Base-by-base conservation (phyloP, 2,888 invertebrate genomes). In the Keiferia lycopersicella region DNA sequence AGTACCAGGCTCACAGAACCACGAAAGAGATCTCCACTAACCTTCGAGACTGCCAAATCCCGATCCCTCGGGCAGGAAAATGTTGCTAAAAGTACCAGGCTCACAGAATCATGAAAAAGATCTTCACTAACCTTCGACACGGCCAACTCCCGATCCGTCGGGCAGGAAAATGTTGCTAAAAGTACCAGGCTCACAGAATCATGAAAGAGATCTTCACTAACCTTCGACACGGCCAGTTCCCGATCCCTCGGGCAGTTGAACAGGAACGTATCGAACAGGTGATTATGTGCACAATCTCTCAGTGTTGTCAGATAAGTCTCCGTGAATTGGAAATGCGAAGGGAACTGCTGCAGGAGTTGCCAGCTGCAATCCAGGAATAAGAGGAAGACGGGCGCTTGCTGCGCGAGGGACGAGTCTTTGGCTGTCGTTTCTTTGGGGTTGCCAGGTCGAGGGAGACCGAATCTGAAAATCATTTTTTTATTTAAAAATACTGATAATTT, bases 351-450 rank as follows among this genome's bases (percentile, higher is more conserved):
- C 72, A 95, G 87, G 62, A 99, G 91, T 90, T 99, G 99, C 97
- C 98, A 98, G 63, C 96, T 95, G 84, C 98, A 97, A 87, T 99
- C 99, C 73, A 99, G 93, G 88, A 97, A 98, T 60, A 99, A 90
- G 58, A 98, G 93, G 83, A 98, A 96, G 61, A 98, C 92, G 0
- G 98, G 98, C 60, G 97, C 95, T 0, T 73, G 18, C 51, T 84
- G 84, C 86, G 96, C 93, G 0, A 76, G 45, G 0, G 76, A 51
- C 2, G 77, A 48, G 1, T 81, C 81, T 34, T 78, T 79, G 0
- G 76, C 63, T 0, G 76, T 66, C n/a, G 74, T 48, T 16, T 87
- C 95, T 64, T 94, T 93, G 2, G 91, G 84, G 67, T 91, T 93
- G 63, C 93, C 91, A 26, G 93, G 93, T 1, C 93, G 82, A 16